phyloP scores from a whole-genome alignment of 2,888 invertebrate genomes.

The Plebejus anna region DNA sequence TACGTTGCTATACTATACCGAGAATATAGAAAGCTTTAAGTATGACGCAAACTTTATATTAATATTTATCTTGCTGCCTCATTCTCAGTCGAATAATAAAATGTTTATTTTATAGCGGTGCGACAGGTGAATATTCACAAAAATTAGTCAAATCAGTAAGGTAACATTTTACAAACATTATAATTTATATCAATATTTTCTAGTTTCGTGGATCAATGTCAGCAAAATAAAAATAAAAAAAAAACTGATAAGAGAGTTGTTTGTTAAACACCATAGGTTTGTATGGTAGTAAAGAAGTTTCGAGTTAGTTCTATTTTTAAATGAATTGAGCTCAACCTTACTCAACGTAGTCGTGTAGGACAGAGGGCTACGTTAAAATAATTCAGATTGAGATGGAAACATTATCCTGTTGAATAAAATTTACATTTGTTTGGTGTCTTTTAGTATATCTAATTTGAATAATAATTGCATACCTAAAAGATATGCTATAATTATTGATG shows the following conservation, averaged over 20 bases:
- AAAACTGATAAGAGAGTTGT: neutral
- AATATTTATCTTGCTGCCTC: neutral
- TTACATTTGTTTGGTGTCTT: no score
- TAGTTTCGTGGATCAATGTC: neutral
- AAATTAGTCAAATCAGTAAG: neutral
- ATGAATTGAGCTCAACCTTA: neutral
- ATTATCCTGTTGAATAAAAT: neutral
- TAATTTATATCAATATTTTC: neutral
- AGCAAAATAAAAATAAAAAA: neutral
- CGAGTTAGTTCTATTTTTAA: neutral
- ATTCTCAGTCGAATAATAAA: neutral
- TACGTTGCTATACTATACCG: neutral
- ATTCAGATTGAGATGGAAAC: neutral
- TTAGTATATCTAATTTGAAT: no score
- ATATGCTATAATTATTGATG: no score
- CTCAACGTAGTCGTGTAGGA: neutral
- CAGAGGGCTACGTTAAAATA: neutral
- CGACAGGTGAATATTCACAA: neutral
- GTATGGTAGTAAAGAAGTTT: neutral
- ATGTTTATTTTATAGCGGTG: constrained; percentile 5
- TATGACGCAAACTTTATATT: neutral
- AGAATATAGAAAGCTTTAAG: neutral
- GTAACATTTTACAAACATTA: neutral
- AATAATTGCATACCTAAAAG: no score
- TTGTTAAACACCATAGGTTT: neutral